Evolutionary conservation across 1,140 invertebrate species (phyloP), one percentile per base, ranked within the genome.

Genomic region (Melitaea cinxia): DNA sequence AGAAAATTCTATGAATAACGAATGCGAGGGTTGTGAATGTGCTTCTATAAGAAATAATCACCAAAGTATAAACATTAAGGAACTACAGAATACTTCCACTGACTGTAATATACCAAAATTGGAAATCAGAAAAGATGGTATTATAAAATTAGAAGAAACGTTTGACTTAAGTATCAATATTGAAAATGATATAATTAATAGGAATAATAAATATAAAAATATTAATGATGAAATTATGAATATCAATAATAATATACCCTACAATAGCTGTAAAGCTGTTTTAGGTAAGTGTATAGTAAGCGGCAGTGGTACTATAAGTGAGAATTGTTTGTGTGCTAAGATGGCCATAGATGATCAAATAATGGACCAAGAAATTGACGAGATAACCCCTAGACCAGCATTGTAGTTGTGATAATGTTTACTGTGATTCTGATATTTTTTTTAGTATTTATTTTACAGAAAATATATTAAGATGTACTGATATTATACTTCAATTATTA

Each of bases 281-380:
- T 64, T 89, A 45, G 86, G 88, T 4, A 86, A 80, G 50, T 91
- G 88, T 60, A 89, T 91, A 49, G 86, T 88, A 1, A 86, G 82
- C 67, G 86, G 81, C 0, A 83, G 77, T 63, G 81, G 81, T 7
- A 86, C 70, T 4, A 88, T 90, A 12, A 80, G 73, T 47, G 88
- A 91, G 17, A 80, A 78, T 26, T 91, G 88, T 55, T 68, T 89
- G 0, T 91, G 88, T 59, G 86, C 83, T 0, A 85, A 75, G 59
- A 91, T 91, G 88, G 50, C 72, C 0, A 58, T 80, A 0, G 80
- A 85, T 57, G 84, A 87, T 19, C 76, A 79, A 65, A 72, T 70
- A 7, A 78, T 65, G 14, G 74, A 71, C n/a, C 77, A 91, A 65
- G 88, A 91, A 75, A 83, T 88, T 53, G 84, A 85, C 42, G 86